phyloP scores from a whole-genome alignment of 2,797 vertebrate species.

The Tapera naevia region DNA sequence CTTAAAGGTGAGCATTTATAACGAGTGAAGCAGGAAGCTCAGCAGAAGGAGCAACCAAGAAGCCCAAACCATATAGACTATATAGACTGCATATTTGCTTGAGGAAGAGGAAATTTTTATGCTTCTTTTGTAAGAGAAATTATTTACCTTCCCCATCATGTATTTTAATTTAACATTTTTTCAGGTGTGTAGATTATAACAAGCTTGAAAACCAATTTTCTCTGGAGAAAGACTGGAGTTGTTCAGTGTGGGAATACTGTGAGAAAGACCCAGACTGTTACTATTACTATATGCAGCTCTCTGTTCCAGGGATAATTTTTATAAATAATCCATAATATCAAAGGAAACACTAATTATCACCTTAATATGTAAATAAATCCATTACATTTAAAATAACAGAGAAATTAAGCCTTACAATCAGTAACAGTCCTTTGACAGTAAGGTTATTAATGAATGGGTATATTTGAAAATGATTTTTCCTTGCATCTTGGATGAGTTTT shows the following conservation, averaged over 20 bases:
- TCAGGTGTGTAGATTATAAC: not conserved
- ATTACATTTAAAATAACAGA: not conserved
- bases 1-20: not conserved
- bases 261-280: not conserved
- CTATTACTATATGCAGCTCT: not conserved
- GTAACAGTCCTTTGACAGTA: not conserved
- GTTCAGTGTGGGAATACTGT: not conserved
- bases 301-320: not conserved
- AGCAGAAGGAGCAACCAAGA: rapidly evolving
- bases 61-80: rapidly evolving
- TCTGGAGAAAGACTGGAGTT: not conserved
- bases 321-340: not conserved
- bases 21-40: not conserved
- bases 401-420: not conserved
- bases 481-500: not conserved
- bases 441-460: not conserved
- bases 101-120: not conserved
- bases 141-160: not conserved
- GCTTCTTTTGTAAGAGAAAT: not conserved
- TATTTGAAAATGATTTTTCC: not conserved
- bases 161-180: not conserved
- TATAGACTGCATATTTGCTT: not conserved
- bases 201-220: not conserved
- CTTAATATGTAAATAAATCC: not conserved
- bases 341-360: not conserved